Evolutionary conservation across 2,888 invertebrate genomes (phyloP).

Genomic region (Ormyrus labotus): DNA sequence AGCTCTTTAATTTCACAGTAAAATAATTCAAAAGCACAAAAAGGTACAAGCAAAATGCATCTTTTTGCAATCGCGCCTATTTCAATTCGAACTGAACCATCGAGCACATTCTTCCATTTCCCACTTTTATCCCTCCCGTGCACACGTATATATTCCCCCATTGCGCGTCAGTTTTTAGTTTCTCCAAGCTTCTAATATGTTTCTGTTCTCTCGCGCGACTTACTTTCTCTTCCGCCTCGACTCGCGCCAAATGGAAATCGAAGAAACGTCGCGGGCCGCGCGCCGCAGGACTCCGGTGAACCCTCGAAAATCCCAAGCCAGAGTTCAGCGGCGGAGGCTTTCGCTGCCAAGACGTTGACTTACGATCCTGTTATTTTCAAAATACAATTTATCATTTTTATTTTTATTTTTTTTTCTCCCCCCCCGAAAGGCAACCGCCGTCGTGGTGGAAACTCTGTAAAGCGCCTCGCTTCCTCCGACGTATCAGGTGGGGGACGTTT

Average conservation of each 20-base stretch:
- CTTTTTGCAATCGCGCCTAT: too few species aligned
- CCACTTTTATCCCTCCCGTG: too few species aligned
- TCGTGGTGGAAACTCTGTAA: too few species aligned
- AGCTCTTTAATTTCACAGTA: too few species aligned
- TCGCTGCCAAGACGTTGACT: slow-evolving; percentile 38
- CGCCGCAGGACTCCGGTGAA: background rate
- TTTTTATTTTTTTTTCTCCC: background rate
- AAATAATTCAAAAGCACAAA: too few species aligned
- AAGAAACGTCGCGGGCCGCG: slow-evolving; percentile 50
- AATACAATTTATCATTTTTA: slow-evolving; percentile 30
- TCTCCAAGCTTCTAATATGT: slow-evolving; percentile 25
- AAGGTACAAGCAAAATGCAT: too few species aligned
- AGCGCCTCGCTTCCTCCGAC: too few species aligned
- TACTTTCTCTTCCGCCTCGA: slow-evolving; percentile 11
- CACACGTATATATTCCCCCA: too few species aligned
- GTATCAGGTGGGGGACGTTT: too few species aligned
- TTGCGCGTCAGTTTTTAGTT: slow-evolving; percentile 3
- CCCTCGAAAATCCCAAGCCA: background rate
- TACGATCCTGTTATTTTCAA: slow-evolving; percentile 28
- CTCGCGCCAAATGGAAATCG: slow-evolving; percentile 56
- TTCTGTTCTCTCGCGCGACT: slow-evolving; percentile 24
- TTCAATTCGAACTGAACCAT: too few species aligned
- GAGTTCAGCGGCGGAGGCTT: background rate
- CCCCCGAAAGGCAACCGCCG: too few species aligned
- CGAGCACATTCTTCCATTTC: too few species aligned